These are phyloP conservation scores for Holcopasites calliopsidis DNA, from an alignment of 1,140 invertebrate genomes.

Conservation along the genomic window DNA sequence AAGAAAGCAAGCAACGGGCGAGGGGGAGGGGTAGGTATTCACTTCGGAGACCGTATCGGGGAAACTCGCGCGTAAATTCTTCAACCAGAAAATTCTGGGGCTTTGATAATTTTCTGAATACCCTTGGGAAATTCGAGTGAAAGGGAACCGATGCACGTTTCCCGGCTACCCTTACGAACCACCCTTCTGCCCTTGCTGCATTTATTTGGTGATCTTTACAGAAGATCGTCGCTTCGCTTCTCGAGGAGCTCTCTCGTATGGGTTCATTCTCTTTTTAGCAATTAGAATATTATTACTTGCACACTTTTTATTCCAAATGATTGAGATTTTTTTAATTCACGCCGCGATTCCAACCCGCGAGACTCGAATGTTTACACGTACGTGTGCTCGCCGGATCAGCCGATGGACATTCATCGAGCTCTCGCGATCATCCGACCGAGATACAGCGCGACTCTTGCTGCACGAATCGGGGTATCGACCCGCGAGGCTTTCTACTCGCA, in stretches of 20 bases:
- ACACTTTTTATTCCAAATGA: not conserved
- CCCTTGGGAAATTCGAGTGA: conserved; percentile 29
- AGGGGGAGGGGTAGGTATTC: not conserved
- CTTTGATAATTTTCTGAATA: conserved; percentile 33
- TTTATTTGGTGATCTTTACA: not conserved
- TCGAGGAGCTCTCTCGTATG: too few relatives aligned
- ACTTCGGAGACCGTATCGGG: not conserved
- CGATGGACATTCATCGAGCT: conserved; percentile 39
- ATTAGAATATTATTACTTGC: conserved; percentile 9
- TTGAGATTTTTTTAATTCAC: conserved; percentile 18
- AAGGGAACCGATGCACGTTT: not conserved
- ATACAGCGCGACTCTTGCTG: conserved; percentile 22
- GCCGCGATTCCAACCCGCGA: conserved; percentile 12
- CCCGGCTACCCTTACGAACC: not conserved
- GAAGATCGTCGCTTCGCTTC: too few relatives aligned
- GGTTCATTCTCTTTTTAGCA: too few relatives aligned
- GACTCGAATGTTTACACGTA: conserved; percentile 13
- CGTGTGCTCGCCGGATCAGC: conserved; percentile 15
- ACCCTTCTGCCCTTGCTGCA: not conserved
- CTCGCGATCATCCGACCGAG: conserved; percentile 41
- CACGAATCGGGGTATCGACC: conserved; percentile 37
- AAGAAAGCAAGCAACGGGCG: not conserved
- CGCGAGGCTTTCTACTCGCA: conserved; percentile 17
- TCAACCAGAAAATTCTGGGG: conserved; percentile 8
- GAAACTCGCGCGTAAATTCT: conserved; percentile 36